Evolutionary conservation across 2,113 vertebrate genomes (phyloP).

Genomic region (Brachypteracias leptosomus): DNA sequence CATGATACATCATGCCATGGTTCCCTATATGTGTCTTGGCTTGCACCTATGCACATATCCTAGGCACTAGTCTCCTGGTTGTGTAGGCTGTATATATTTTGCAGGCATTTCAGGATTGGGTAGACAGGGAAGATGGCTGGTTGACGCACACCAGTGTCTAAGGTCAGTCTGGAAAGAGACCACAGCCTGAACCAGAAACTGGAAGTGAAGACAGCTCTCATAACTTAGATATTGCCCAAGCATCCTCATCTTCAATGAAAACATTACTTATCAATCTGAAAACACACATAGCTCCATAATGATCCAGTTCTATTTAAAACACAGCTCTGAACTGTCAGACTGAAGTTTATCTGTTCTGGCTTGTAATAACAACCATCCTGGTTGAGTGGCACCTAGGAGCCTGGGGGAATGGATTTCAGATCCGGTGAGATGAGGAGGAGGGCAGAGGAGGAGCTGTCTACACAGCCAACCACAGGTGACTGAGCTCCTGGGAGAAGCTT

Average conservation of each 20-base stretch:
- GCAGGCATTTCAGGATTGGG: not conserved
- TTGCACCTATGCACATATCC: not conserved
- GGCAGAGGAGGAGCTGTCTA: not conserved
- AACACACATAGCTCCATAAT: not conserved
- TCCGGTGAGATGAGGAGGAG: not conserved
- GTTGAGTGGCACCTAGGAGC: not conserved
- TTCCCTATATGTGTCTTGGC: not conserved
- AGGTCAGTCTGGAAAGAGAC: not conserved
- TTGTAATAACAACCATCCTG: not conserved
- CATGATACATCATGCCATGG: not conserved
- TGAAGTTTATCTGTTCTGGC: not conserved
- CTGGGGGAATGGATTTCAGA: not conserved
- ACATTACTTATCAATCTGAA: not conserved
- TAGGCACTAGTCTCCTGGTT: not conserved
- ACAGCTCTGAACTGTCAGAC: constrained; percentile 13
- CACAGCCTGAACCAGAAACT: not conserved
- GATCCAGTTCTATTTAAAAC: not conserved
- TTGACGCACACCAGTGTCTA: not conserved
- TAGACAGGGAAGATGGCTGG: not conserved
- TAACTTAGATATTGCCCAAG: not conserved
- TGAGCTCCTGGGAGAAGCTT: not conserved
- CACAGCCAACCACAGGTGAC: not conserved
- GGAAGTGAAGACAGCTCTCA: not conserved
- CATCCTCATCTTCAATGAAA: not conserved
- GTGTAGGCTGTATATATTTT: not conserved